A percentile compares a stretch with the other conserved stretches of the same genome.
phyloP scores from a whole-genome alignment of 2,888 invertebrate genomes.

The Apoda limacodes region DNA sequence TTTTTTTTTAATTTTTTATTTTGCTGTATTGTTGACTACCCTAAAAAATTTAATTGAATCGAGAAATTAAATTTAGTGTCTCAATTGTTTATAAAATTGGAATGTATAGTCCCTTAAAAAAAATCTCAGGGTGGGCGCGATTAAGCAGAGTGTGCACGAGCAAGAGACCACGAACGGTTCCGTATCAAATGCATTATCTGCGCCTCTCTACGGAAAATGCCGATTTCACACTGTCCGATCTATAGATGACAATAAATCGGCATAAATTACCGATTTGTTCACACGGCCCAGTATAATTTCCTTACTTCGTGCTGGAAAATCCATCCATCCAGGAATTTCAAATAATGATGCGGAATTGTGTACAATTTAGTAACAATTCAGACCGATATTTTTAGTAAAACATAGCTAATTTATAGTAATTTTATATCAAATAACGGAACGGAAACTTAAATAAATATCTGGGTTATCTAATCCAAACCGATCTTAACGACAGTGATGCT shows the following conservation, averaged over 20 bases:
- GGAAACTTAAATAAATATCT: too few relatives aligned
- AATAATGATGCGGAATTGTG: slow-evolving; percentile 26
- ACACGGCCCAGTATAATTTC: slow-evolving; percentile 60
- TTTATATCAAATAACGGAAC: too few relatives aligned
- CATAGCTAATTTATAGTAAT: too few relatives aligned
- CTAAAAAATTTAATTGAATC: too few relatives aligned
- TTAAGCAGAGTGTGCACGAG: slow-evolving; percentile 37
- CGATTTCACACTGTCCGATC: slow-evolving; percentile 42
- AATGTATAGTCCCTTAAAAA: too few relatives aligned
- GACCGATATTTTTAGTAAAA: too few relatives aligned
- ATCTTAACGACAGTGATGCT: too few relatives aligned
- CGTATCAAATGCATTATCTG: slow-evolving; percentile 49
- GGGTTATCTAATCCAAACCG: too few relatives aligned
- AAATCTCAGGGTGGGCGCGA: too few relatives aligned
- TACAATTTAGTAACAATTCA: too few relatives aligned
- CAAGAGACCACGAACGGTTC: slow-evolving; percentile 26
- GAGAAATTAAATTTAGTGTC: slow-evolving; percentile 22
- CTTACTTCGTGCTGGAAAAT: slow-evolving; percentile 40
- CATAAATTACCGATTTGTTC: slow-evolving; percentile 53
- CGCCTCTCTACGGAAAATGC: slow-evolving; percentile 47
- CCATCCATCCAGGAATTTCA: slow-evolving; percentile 26
- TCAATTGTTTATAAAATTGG: slow-evolving; percentile 9
- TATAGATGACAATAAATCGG: slow-evolving; percentile 46
- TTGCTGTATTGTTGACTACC: too few relatives aligned
- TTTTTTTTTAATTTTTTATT: too few relatives aligned